These are phyloP conservation scores for Eulithis prunata DNA, from an alignment of 2,888 invertebrate genomes.

Conservation along the genomic window DNA sequence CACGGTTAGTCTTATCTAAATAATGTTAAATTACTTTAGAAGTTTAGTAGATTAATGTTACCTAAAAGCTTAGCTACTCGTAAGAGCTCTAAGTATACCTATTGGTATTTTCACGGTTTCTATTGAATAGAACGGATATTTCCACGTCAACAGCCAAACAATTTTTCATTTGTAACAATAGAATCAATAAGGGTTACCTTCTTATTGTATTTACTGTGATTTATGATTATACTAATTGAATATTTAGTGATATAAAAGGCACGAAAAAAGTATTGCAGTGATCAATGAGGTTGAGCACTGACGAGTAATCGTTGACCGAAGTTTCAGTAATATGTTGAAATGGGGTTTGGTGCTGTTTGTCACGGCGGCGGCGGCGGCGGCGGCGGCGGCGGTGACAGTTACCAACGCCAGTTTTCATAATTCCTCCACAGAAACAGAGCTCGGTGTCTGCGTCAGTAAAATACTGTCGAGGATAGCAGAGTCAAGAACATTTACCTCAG, in stretches of 20 bases:
- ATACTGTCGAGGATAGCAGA: constrained; percentile 38
- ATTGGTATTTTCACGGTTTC: too few species aligned
- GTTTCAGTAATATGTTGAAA: constrained; percentile 11
- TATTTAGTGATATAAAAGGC: constrained; percentile 18
- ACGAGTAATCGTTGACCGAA: neutral
- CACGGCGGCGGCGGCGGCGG: neutral
- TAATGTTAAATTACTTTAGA: too few species aligned
- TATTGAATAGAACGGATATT: too few species aligned
- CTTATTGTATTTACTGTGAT: constrained; percentile 14
- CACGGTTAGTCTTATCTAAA: too few species aligned
- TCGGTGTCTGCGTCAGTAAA: constrained; percentile 42
- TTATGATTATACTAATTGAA: constrained; percentile 34
- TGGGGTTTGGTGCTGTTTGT: constrained; percentile 15
- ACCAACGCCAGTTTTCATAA: constrained; percentile 20
- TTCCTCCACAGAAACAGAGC: constrained; percentile 2
- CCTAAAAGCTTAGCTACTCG: too few species aligned
- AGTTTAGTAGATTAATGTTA: too few species aligned
- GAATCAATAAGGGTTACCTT: neutral
- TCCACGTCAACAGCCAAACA: neutral
- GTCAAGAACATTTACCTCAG: constrained; percentile 25
- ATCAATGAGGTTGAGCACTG: neutral
- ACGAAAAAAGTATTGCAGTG: constrained; percentile 14
- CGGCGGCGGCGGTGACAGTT: constrained; percentile 1
- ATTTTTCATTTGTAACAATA: neutral
- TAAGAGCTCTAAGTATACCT: too few species aligned